Evolutionary conservation across 1,140 invertebrate species (phyloP), one percentile per base, ranked within the genome.

Genomic region (Liolophura sinensis): DNA sequence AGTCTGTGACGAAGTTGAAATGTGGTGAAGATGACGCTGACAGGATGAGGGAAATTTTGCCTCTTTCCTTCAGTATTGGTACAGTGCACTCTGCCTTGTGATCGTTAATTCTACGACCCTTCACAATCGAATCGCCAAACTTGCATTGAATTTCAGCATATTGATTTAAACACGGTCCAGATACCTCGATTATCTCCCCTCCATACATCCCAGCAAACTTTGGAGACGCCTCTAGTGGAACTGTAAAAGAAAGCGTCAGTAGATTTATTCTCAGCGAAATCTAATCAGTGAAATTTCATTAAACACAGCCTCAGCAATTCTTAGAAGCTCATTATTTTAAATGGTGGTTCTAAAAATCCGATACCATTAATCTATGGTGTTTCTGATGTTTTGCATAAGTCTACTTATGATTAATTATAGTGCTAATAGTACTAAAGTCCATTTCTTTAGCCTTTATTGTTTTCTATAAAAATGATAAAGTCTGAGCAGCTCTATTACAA

Each of bases 181-280:
- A 70, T 24, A 75, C 59, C 5, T 71, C 69, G 54, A 75, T 64
- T 67, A 73, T 75, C 60, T 69, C 65, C 1, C 73, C 73, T 6
- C 73, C 73, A 65, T 68, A 73, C 73, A 75, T 75, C 9, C 68
- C 71, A 1, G 63, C 68, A 55, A 64, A 60, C 15, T 55, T 49
- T 0, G 73, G 73, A 31, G 46, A 65, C 22, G 73, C 57, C 48
- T 62, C 69, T 1, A 73, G 22, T 22, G 54, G 20, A 0, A n/a
- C 72, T 73, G 63, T 12, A 58, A 7, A 46, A 25, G 31, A 40
- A 9, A 5, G 31, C 3, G 31, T 40, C 31, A 40, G 3, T 9
- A 9, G 31, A 40, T 9, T 3, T 5, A 40, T 40, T 40, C 9
- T 40, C 31, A 40, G 31, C 3, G 3, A 9, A 40, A n/a, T n/a